Conservation (phyloP, 2,797 vertebrate genomes). For the Sebastes taczanowskii region DNA sequence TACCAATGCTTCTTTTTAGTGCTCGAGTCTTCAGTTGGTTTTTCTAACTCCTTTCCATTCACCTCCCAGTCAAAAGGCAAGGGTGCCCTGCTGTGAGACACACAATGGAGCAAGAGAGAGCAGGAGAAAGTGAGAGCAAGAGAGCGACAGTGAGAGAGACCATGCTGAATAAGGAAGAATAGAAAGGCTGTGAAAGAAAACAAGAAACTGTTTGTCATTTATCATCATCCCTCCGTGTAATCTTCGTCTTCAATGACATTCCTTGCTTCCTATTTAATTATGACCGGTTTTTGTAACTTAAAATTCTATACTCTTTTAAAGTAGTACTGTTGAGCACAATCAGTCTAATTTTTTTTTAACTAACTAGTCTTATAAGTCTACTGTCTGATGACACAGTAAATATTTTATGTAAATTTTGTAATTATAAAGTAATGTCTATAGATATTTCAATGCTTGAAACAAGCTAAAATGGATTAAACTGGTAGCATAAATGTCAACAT, state of each 20-base stretch:
- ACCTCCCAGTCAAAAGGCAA: slow-evolving; percentile 81
- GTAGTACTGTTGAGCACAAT: neutral
- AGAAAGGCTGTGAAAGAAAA: neutral
- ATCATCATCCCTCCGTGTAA: neutral
- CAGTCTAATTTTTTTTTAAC: neutral
- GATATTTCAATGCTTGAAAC: neutral
- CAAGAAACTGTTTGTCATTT: neutral
- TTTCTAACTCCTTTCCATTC: slow-evolving; percentile 80
- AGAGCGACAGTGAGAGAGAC: neutral
- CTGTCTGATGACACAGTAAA: neutral
- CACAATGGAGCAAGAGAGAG: slow-evolving; percentile 56
- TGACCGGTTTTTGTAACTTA: neutral
- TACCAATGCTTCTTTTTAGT: slow-evolving; percentile 67
- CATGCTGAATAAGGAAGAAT: neutral
- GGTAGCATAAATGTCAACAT: neutral
- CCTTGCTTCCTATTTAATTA: neutral
- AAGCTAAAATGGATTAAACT: neutral
- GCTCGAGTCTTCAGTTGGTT: slow-evolving; percentile 71
- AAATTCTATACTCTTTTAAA: neutral
- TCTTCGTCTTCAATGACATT: neutral
- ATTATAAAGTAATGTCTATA: neutral
- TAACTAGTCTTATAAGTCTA: neutral
- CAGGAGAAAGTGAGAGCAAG: slow-evolving; percentile 15
- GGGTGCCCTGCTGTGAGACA: slow-evolving; percentile 55
- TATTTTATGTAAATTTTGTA: neutral